Base-by-base conservation (phyloP, 2,797 vertebrate genomes). In the Pogoniulus pusillus region DNA sequence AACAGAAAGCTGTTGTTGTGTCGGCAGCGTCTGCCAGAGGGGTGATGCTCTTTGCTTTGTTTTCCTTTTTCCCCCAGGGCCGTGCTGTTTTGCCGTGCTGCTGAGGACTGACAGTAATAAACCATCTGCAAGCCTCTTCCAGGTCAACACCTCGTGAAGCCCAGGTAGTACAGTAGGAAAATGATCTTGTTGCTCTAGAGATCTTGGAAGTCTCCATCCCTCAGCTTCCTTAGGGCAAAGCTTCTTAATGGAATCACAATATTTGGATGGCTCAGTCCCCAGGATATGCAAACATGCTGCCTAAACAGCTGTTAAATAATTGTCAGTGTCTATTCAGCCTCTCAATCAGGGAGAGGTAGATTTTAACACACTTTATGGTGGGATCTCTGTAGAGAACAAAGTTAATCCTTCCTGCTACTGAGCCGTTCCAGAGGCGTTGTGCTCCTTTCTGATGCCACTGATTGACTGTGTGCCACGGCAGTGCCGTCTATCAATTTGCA, bases 301-400 rank as follows among this genome's bases (percentile, higher is more conserved):
- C 85, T 89, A 95, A 94, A 90, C 88, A 95, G 91, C 88, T 92
- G 90, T 34, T 95, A 90, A 95, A 93, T 94, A 92, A 85, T 93
- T 91, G 79, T 54, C 87, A 78, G 7, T 86, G 95, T 94, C 95
- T 93, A 91, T 91, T 85, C 17, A 83, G 55, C 30, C 63, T 94
- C 85, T 90, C 47, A 82, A 23, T 84, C 85, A 80, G 75, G 62
- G 62, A 90, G 88, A 88, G 81, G 62, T 86, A 19, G 81, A 82
- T 91, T 94, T 93, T 57, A 90, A 60, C 63, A 45, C 34, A 58
- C 37, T 95, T 87, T 66, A 20, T 75, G 75, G 66, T 64, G 69
- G 35, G 7, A 37, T 75, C 49, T 84, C 64, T 0, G 0, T 8
- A 23, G 84, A 89, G 71, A 94, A 39, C 69, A 65, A 71, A 62